A percentile compares a stretch with the other conserved stretches of the same genome.
Conservation (phyloP, 1,140 invertebrate genomes). For the Mamestra configurata region DNA sequence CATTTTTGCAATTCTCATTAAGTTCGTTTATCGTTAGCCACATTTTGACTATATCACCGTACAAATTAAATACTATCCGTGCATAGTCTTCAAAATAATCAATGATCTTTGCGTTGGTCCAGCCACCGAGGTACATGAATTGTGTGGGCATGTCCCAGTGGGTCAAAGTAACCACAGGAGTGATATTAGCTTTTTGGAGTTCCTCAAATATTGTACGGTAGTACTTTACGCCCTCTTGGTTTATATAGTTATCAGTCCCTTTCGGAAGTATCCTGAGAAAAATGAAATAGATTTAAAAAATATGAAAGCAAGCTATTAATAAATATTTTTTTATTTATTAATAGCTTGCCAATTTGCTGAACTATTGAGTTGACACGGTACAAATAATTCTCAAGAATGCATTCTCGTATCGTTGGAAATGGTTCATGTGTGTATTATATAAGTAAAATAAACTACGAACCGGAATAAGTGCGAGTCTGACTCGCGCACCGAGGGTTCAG, state of each 20-base stretch:
- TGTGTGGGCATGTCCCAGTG: slow-evolving; percentile 89
- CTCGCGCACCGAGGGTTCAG: no score
- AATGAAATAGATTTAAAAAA: no score
- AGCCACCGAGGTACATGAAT: slow-evolving; percentile 90
- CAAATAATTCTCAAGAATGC: no score
- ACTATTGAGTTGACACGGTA: no score
- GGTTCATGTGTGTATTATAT: no score
- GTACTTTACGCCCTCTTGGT: slow-evolving; percentile 89
- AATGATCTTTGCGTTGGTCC: slow-evolving; percentile 88
- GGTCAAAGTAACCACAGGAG: slow-evolving; percentile 88
- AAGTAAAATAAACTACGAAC: no score
- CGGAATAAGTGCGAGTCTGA: no score
- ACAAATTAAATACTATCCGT: slow-evolving; percentile 88
- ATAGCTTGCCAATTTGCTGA: no score
- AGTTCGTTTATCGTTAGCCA: slow-evolving; percentile 89
- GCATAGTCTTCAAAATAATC: slow-evolving; percentile 91
- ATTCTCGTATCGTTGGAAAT: no score
- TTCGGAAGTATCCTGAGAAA: slow-evolving; percentile 87
- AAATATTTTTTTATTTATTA: no score
- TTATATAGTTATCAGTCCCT: slow-evolving; percentile 88
- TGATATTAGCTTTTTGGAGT: slow-evolving; percentile 87
- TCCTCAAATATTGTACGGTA: slow-evolving; percentile 90
- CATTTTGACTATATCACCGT: slow-evolving; percentile 89
- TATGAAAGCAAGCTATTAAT: no score
- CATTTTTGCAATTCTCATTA: slow-evolving; percentile 78